Evolutionary conservation across 1,140 invertebrate genomes (phyloP), one percentile per base, ranked within the genome.

Genomic region (Drosophila lacteicornis): DNA sequence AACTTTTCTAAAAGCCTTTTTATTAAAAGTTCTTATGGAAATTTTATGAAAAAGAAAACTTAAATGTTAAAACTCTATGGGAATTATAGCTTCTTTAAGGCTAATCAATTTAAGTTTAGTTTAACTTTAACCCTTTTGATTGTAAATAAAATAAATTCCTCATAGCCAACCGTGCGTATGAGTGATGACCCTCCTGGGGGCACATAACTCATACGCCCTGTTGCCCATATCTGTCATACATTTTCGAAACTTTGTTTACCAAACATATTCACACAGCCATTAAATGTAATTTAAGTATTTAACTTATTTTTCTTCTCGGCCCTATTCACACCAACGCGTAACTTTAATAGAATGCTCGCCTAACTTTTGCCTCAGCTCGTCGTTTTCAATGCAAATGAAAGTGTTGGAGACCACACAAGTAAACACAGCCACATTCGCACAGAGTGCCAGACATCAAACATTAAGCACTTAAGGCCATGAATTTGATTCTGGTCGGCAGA

Each of bases 391-490:
- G 50, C 36, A 59, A 68, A 59, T 60, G 42, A 68, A 77, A 77
- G 71, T 76, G 70, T 76, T 53, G 46, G 12, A 27, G 27, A 38
- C 36, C 19, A 30, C 43, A 67, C 57, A 50, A 70, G 25, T 33
- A 69, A 40, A 69, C 50, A 49, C 8, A 61, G 25, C 47, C 33
- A 43, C 36, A 73, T 17, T 50, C 69, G 43, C 40, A n/a, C 36
- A 27, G 49, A 42, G 25, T 27, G 59, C 19, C 56, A 68, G 50
- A 80, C 79, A 82, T 83, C 75, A 79, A 82, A 79, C 55, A 83
- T 85, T 77, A 78, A 78, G 66, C 82, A 57, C 66, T 87, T 86
- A 83, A 79, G 79, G 79, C 81, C 85, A 59, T 69, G 75, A 79
- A 60, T 79, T 47, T 65, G 77, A 70, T 71, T 70, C 59, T 42